A percentile compares a stretch with the other conserved stretches of the same genome.
These are phyloP conservation scores for Phortica variegata DNA, from an alignment of 1,140 invertebrate genomes.

Conservation along the genomic window DNA sequence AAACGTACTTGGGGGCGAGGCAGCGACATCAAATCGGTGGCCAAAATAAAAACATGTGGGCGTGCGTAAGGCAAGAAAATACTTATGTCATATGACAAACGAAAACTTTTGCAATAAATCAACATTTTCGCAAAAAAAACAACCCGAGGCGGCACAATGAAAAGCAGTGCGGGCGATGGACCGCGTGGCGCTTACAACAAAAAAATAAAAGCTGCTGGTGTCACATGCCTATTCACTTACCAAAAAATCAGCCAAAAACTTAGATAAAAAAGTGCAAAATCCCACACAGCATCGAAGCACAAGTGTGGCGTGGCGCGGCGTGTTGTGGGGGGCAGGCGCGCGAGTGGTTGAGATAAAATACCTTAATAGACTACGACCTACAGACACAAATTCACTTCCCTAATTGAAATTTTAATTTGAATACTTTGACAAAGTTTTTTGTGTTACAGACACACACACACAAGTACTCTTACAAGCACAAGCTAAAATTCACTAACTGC, in stretches of 20 bases:
- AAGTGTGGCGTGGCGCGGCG: too few relatives aligned
- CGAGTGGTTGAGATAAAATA: conserved; percentile 46
- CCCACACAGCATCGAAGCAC: too few relatives aligned
- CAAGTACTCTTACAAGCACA: conserved; percentile 6
- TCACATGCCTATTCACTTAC: conserved; percentile 22
- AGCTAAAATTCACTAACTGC: too few relatives aligned
- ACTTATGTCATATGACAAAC: conserved; percentile 49
- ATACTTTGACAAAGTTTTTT: conserved; percentile 53
- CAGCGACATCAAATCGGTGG: too few relatives aligned
- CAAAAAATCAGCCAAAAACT: conserved; percentile 11
- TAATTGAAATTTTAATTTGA: conserved; percentile 56
- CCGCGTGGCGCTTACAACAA: conserved; percentile 28
- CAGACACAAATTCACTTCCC: conserved; percentile 52
- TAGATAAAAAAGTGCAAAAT: not conserved
- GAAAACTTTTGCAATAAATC: conserved; percentile 51
- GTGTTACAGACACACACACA: conserved; percentile 7
- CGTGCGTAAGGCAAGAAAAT: too few relatives aligned
- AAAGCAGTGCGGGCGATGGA: conserved; percentile 60
- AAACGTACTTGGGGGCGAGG: too few relatives aligned
- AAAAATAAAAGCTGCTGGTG: too few relatives aligned
- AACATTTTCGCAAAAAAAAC: conserved; percentile 34
- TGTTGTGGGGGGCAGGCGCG: too few relatives aligned
- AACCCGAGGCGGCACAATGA: conserved; percentile 50
- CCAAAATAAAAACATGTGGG: too few relatives aligned
- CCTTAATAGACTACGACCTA: conserved; percentile 51